phyloP scores from a whole-genome alignment of 2,888 invertebrate species.

The Drosophila melanocephala region DNA sequence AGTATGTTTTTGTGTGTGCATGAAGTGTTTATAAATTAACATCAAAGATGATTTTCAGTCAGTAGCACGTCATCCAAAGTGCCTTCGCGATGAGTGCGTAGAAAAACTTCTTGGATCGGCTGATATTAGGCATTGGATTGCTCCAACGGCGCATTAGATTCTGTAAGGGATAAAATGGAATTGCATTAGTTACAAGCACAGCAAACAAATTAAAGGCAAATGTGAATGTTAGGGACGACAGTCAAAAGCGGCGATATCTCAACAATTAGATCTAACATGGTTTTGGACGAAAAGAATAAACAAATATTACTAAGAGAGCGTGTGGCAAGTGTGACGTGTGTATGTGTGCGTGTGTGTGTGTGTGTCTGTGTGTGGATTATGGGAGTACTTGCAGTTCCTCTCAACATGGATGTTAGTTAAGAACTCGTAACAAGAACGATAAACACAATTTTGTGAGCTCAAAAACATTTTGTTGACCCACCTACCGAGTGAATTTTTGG shows the following conservation, averaged over 20 bases:
- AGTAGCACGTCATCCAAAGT: constrained; percentile 56
- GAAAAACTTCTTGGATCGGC: constrained; percentile 56
- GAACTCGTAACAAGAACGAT: constrained; percentile 26
- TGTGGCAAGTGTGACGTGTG: constrained; percentile 2
- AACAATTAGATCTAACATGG: constrained; percentile 12
- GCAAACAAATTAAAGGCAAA: neutral
- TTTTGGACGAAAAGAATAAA: neutral
- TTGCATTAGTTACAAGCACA: neutral
- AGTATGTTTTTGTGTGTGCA: constrained; percentile 32
- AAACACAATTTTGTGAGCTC: constrained; percentile 44
- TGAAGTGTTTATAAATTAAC: constrained; percentile 35
- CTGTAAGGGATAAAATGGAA: constrained; percentile 27
- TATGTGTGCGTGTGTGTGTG: neutral
- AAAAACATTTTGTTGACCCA: constrained; percentile 20
- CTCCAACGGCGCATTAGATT: constrained; percentile 13
- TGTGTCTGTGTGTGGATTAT: constrained; percentile 12
- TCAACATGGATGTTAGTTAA: constrained; percentile 19
- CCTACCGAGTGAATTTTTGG: constrained; percentile 48
- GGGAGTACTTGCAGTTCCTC: constrained; percentile 12
- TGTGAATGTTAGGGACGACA: constrained; percentile 35
- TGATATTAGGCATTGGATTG: constrained; percentile 54
- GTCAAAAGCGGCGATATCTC: constrained; percentile 28
- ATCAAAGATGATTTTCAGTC: constrained; percentile 77
- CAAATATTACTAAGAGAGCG: constrained; percentile 15
- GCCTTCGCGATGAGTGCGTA: constrained; percentile 45